phyloP scores from a whole-genome alignment of 2,113 vertebrate genomes.

The Myotis davidii region DNA sequence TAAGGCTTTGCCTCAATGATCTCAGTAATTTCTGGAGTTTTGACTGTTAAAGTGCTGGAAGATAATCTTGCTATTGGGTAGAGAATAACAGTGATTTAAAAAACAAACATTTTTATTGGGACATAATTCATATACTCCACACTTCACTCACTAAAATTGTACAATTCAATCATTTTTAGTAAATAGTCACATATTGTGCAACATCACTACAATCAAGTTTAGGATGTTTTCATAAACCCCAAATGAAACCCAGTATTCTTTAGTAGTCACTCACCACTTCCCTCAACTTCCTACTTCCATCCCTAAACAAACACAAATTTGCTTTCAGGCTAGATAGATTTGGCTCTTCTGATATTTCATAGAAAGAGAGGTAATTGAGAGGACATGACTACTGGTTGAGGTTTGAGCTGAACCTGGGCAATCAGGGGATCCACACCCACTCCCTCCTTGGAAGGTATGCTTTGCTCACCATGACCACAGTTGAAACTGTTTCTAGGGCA shows the following conservation, averaged over 20 bases:
- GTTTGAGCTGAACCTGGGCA: background rate
- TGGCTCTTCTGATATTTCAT: background rate
- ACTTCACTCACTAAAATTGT: background rate
- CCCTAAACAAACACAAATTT: background rate
- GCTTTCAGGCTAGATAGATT: background rate
- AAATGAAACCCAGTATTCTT: background rate
- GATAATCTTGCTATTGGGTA: background rate
- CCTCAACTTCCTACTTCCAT: background rate
- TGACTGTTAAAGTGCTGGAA: background rate
- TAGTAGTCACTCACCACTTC: background rate
- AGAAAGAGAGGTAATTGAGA: background rate
- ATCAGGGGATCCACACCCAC: background rate
- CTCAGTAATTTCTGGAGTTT: background rate
- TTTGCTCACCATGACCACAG: background rate
- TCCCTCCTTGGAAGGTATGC: background rate
- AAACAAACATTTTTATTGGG: background rate
- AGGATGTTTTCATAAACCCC: background rate
- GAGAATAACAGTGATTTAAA: background rate
- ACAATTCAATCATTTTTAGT: background rate
- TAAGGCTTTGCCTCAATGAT: background rate
- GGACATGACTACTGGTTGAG: background rate
- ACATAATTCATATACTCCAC: background rate
- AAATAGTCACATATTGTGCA: background rate
- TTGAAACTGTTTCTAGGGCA: background rate
- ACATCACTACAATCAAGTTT: background rate